These are phyloP conservation scores for Syngnathus typhle DNA, from an alignment of 2,113 vertebrate genomes.

Conservation along the genomic window DNA sequence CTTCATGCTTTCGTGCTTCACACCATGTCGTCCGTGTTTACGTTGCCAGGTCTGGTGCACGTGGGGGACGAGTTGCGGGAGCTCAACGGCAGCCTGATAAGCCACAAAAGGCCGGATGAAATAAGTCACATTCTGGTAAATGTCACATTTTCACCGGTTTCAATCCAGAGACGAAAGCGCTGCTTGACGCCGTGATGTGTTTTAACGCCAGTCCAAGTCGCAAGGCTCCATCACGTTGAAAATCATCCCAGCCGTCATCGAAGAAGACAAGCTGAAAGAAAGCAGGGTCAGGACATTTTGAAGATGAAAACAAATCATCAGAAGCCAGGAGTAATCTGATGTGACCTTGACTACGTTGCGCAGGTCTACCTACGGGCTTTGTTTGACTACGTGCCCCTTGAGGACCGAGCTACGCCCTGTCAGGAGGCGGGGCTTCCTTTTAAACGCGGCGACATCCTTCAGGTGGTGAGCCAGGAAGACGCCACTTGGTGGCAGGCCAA, in stretches of 20 bases:
- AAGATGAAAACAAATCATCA: not conserved
- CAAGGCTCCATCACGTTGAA: constrained; percentile 93
- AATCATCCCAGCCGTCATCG: constrained; percentile 87
- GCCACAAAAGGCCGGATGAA: constrained; percentile 88
- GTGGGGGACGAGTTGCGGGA: constrained; percentile 92
- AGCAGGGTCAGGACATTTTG: constrained; percentile 75
- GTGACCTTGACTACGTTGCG: not conserved
- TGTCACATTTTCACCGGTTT: not conserved
- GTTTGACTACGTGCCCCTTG: constrained; percentile 87
- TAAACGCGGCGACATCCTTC: constrained; percentile 80
- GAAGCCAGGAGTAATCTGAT: not conserved
- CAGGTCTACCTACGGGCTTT: constrained; percentile 89
- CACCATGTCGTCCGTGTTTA: constrained; percentile 1
- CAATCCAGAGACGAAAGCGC: not conserved
- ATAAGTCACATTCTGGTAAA: constrained; percentile 94
- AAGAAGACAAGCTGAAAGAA: constrained; percentile 84
- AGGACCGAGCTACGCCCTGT: constrained; percentile 91
- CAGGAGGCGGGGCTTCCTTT: constrained; percentile 92
- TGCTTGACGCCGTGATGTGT: constrained; percentile 5
- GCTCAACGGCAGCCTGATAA: constrained; percentile 86
- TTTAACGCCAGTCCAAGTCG: constrained; percentile 80
- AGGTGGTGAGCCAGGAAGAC: constrained; percentile 91
- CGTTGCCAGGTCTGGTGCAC: constrained; percentile 82
- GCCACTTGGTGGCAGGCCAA: constrained; percentile 96
- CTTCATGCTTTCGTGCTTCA: not conserved